Percentiles rank a stretch among this genome's conserved stretches.
Evolutionary conservation across 2,888 invertebrate species (phyloP).

Genomic region (Bombylius discolor): DNA sequence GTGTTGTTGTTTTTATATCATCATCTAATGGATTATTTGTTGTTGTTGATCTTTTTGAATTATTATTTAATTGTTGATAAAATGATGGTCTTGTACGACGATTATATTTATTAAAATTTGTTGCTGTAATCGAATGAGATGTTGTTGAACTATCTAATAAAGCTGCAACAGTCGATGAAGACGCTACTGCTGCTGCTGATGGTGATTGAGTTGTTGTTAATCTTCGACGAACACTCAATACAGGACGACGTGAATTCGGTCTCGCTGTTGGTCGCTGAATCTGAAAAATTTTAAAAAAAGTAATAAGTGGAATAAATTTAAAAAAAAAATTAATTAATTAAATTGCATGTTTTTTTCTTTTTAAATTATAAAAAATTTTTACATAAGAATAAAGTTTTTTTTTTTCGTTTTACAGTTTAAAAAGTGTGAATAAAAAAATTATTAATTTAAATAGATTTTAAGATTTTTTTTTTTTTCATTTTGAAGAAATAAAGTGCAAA

Average conservation of each 20-base stretch:
- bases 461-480: no score
- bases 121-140: background rate
- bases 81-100: constrained; percentile 5
- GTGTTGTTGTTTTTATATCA: constrained; percentile 21
- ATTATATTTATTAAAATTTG: constrained; percentile 3
- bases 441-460: no score
- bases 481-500: no score
- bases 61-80: background rate
- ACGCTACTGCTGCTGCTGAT: constrained; percentile 11
- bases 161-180: constrained; percentile 30
- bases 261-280: constrained; percentile 8
- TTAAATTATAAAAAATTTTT: no score
- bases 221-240: constrained; percentile 30
- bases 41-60: constrained; percentile 14
- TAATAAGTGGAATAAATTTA: background rate
- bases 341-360: no score
- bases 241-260: constrained; percentile 26
- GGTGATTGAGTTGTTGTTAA: constrained; percentile 16
- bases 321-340: no score
- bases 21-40: constrained; percentile 23
- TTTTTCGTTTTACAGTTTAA: no score
- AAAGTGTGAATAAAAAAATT: no score
- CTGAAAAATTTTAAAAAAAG: background rate
- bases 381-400: no score
- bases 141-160: constrained; percentile 35